Conservation (phyloP, 2,888 invertebrate species). For the Sinotaia quadrata region DNA sequence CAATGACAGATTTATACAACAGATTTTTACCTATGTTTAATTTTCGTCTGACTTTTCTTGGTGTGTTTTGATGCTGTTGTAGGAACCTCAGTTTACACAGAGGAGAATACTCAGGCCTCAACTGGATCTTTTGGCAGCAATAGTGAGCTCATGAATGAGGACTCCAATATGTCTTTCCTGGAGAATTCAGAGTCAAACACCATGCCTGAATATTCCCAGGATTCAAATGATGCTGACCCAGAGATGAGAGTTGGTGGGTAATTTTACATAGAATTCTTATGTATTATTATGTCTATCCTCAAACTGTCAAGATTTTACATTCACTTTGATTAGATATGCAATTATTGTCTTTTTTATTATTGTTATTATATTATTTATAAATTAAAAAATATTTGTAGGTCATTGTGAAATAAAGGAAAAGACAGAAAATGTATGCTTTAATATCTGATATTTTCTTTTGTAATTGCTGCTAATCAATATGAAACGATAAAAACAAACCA, state of each 20-base stretch:
- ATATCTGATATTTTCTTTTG: not conserved
- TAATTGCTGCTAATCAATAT: no score
- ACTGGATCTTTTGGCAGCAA: conserved; percentile 59
- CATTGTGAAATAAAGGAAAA: no score
- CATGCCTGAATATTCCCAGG: conserved; percentile 51
- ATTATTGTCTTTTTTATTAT: no score
- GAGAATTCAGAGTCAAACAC: conserved; percentile 48
- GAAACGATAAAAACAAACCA: not conserved
- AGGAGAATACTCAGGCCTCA: conserved; percentile 67
- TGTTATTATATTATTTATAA: no score
- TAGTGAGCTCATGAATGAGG: conserved; percentile 63
- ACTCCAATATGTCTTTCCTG: conserved; percentile 66
- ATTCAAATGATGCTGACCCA: conserved; percentile 61
- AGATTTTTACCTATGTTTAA: no score
- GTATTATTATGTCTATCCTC: no score
- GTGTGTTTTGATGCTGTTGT: conserved; percentile 20
- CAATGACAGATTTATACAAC: no score
- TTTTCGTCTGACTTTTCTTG: no score
- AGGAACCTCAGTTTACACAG: conserved; percentile 56
- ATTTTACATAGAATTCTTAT: no score
- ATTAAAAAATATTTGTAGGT: no score
- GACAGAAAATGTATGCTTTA: not conserved
- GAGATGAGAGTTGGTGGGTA: conserved; percentile 50
- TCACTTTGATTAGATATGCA: no score
- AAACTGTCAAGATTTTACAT: no score